Evolutionary conservation across 2,888 invertebrate species (phyloP), one percentile per base, ranked within the genome.

Genomic region (Amphipyra tragopoginis): DNA sequence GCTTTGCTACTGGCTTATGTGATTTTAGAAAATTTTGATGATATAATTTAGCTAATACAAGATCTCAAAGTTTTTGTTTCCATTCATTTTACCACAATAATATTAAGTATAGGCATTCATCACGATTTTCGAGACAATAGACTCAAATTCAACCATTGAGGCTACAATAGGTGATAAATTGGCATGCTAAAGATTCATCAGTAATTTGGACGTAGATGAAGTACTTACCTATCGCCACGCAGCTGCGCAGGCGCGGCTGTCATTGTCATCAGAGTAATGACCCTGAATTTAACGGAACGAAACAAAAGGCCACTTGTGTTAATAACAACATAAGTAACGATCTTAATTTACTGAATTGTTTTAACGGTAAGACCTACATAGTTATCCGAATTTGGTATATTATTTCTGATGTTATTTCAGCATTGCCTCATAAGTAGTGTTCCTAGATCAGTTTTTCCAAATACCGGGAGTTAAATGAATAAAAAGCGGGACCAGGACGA

Each of bases 211-310:
- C 47, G 43, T 38, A 40, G 42, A 51, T 42, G 11, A 53, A 51
- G 53, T 67, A 45, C 40, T n/a, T n/a, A n/a, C n/a, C 47, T 42
- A 36, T 14, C 10, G 15, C 21, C 45, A 56, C 56, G 56, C 33
- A 75, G 47, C 42, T 21, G 21, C 21, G 21, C 21, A 21, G 21
- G 21, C 21, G 21, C 21, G 21, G 21, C 21, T 21, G 21, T 21
- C 55, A 40, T 45, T n/a, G n/a, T n/a, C 55, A 40, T 45, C 48
- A 47, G 21, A 47, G 29, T 21, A 47, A 36, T 56, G 45, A 54
- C 53, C 51, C 10, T 14, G 52, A 75, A 50, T 75, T 57, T 43
- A 38, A 50, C 54, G 29, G 38, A 56, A 52, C 36, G 13, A 45
- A 33, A 62, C 56, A 57, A 57, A 44, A 75, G 52, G 15, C 14